Percentiles rank a stretch among this genome's conserved stretches.
phyloP scores from a whole-genome alignment of 1,140 invertebrate genomes.

The Phymastichus coffea region DNA sequence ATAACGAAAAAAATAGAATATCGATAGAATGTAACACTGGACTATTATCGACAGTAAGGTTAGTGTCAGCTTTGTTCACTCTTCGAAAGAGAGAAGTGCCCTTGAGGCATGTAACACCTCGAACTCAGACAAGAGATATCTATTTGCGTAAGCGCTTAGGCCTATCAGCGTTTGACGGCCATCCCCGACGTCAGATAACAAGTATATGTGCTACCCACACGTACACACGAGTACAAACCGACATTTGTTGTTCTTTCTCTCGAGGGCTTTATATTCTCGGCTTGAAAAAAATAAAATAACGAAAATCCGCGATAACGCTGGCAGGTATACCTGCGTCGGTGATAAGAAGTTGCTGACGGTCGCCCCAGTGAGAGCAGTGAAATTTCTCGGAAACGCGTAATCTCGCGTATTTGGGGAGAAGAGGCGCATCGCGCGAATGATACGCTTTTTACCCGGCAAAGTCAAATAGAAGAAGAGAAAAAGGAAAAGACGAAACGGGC shows the following conservation, averaged over 20 bases:
- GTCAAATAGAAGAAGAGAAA: constrained; percentile 12
- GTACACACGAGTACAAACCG: too few species aligned
- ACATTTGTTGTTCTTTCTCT: background rate
- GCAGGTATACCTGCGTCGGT: background rate
- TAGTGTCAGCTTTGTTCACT: background rate
- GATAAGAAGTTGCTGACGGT: constrained; percentile 11
- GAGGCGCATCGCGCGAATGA: constrained; percentile 3
- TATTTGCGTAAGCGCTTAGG: constrained; percentile 11
- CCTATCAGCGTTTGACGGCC: background rate
- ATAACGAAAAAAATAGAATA: too few species aligned
- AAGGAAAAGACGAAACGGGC: too few species aligned
- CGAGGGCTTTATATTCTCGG: background rate
- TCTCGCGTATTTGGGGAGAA: background rate
- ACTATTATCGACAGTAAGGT: too few species aligned
- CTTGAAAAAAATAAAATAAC: too few species aligned
- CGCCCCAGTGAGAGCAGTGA: background rate
- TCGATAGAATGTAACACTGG: too few species aligned
- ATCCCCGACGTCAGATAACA: too few species aligned
- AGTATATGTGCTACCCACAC: too few species aligned
- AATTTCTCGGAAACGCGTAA: constrained; percentile 16
- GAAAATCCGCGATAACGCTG: constrained; percentile 12
- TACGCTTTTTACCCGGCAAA: constrained; percentile 1
- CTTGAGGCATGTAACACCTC: background rate
- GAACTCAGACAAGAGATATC: constrained; percentile 3
- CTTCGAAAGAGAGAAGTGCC: background rate